phyloP scores from a whole-genome alignment of 1,140 invertebrate genomes.

The Cheumatopsyche charites region DNA sequence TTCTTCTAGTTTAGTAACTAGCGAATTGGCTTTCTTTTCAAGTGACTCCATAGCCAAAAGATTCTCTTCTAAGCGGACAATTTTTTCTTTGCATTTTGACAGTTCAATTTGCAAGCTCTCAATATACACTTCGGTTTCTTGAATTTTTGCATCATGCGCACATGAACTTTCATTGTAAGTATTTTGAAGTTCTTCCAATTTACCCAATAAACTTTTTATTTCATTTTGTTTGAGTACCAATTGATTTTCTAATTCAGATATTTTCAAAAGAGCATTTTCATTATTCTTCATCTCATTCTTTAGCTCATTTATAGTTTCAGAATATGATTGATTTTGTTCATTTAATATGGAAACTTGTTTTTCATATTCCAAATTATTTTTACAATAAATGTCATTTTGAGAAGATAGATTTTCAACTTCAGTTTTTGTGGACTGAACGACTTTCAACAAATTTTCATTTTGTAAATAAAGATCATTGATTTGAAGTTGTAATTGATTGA shows the following conservation, averaged over 20 bases:
- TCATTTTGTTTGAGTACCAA: conserved; percentile 55
- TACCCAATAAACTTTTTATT: conserved; percentile 52
- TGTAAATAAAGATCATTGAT: background rate
- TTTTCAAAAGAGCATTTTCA: conserved; percentile 49
- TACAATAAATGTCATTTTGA: background rate
- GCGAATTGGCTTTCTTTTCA: conserved; percentile 61
- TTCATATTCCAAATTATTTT: conserved; percentile 29
- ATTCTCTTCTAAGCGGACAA: conserved; percentile 66
- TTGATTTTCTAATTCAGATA: conserved; percentile 56
- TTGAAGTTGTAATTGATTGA: background rate
- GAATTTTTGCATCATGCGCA: conserved; percentile 68
- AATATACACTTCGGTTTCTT: conserved; percentile 74
- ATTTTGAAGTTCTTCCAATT: conserved; percentile 53
- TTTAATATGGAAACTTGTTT: conserved; percentile 1
- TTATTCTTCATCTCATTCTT: conserved; percentile 32
- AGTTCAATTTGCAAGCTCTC: conserved; percentile 73
- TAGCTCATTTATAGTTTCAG: conserved; percentile 16
- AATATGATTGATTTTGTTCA: conserved; percentile 23
- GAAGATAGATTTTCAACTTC: background rate
- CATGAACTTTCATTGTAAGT: conserved; percentile 54
- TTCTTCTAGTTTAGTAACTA: conserved; percentile 63
- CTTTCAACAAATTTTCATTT: background rate
- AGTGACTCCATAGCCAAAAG: conserved; percentile 63
- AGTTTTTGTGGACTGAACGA: background rate
- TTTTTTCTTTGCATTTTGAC: conserved; percentile 65